These are phyloP conservation scores for Hirudinaria manillensis DNA, from an alignment of 2,888 invertebrate species.

Conservation along the genomic window DNA sequence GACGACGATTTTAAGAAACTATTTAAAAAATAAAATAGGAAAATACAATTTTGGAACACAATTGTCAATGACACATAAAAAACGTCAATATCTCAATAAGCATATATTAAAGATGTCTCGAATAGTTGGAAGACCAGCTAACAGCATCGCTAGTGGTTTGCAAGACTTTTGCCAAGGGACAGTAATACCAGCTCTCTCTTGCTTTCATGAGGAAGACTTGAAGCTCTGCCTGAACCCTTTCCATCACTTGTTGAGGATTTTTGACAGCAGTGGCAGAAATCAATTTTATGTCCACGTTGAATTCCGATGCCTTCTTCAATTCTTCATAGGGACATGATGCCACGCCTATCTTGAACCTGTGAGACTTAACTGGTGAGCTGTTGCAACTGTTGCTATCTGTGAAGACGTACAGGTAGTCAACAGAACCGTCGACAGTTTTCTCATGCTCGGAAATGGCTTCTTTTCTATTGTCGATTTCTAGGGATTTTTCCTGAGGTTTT, in stretches of 20 bases:
- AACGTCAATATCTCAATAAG: not conserved
- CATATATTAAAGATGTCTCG: not conserved
- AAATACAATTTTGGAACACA: not conserved
- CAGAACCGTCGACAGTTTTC: not conserved
- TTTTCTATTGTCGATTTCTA: not conserved
- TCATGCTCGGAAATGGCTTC: not conserved
- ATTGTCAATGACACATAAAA: not conserved
- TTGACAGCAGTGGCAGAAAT: slow-evolving; percentile 27
- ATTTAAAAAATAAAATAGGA: too few species aligned
- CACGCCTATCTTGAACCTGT: slow-evolving; percentile 31
- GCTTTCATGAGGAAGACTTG: slow-evolving; percentile 25
- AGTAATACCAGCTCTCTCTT: slow-evolving; percentile 27
- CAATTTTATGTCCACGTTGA: slow-evolving; percentile 31
- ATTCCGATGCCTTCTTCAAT: slow-evolving; percentile 26
- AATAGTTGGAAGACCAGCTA: slow-evolving; percentile 3
- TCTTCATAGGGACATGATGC: slow-evolving; percentile 30
- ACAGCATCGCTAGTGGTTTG: slow-evolving; percentile 24
- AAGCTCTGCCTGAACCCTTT: slow-evolving; percentile 15
- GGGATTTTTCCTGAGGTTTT: not conserved
- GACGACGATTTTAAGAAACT: not conserved
- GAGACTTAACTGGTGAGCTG: slow-evolving; percentile 17
- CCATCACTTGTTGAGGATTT: not conserved
- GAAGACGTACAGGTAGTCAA: slow-evolving; percentile 31
- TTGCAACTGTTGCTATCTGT: slow-evolving; percentile 30
- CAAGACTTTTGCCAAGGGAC: slow-evolving; percentile 16